These are phyloP conservation scores for Cyclophora albipunctata DNA, from an alignment of 2,888 invertebrate genomes.

Conservation along the genomic window DNA sequence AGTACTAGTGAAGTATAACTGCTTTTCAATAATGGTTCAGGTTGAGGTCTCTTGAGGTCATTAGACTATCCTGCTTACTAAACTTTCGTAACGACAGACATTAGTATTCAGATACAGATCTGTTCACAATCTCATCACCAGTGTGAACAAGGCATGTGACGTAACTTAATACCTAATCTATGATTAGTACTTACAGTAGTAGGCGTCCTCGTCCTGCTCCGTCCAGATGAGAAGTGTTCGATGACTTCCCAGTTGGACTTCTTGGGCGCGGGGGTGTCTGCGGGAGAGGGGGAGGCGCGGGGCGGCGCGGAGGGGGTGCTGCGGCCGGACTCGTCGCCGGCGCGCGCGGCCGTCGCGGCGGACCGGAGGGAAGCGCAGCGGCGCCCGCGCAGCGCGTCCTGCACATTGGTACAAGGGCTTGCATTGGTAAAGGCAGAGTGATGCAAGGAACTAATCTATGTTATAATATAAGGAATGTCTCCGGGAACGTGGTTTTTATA, in stretches of 20 bases:
- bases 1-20: too few relatives aligned
- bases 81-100: too few relatives aligned
- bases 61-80: too few relatives aligned
- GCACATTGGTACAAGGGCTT: conserved; percentile 20
- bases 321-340: conserved; percentile 54
- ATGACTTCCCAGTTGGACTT: conserved; percentile 95
- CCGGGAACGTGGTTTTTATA: too few relatives aligned
- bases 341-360: conserved; percentile 44
- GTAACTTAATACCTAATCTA: too few relatives aligned
- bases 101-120: too few relatives aligned
- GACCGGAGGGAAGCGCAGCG: conserved; percentile 76
- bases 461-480: too few relatives aligned
- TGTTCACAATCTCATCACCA: too few relatives aligned
- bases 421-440: conserved; percentile 45
- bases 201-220: conserved; percentile 69
- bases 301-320: conserved; percentile 58
- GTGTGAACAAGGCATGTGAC: too few relatives aligned
- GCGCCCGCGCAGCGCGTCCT: conserved; percentile 78
- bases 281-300: conserved; percentile 72
- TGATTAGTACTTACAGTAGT: conserved; percentile 46
- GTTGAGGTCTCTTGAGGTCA: too few relatives aligned
- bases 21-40: too few relatives aligned
- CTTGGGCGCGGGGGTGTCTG: conserved; percentile 74
- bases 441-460: too few relatives aligned
- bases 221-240: conserved; percentile 85